Base-by-base conservation (phyloP, 2,888 invertebrate genomes). In the Agrotis exclamationis region DNA sequence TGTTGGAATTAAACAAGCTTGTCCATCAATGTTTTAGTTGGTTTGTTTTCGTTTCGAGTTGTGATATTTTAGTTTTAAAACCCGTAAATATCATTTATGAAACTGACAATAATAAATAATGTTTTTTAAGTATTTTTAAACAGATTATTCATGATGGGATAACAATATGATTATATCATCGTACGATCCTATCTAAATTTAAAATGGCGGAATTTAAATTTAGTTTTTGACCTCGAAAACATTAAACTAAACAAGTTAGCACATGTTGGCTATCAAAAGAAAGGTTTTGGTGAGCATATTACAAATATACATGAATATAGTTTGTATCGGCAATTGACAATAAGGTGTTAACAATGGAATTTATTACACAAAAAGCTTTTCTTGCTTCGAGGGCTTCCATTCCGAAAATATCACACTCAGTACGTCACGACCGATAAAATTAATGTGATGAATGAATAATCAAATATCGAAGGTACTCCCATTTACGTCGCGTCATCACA, bases 401-500 rank as follows among this genome's bases (percentile, higher is more conserved):
- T 58, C 57, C n/a, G 20, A 62, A 79, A 76, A 80, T 76, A 62
- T 64, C 14, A 20, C 13, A 20, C 20, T n/a, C n/a, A 62, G 51
- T 73, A 63, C 51, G 48, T 58, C 51, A 57, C 51, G 53, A 33
- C 44, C 51, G 67, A 33, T 57, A 24, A 69, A 74, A 80, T 79
- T 48, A 57, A 76, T 79, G 47, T 28, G 60, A 57, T 66, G 51
- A 75, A 69, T 76, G 56, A 67, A 51, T 80, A 67, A 50, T 80
- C 48, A 76, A 76, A 80, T 59, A 60, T 80, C 48, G 54, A 39
- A 33, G 45, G 58, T 73, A 60, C 20, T 45, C 7, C n/a, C 16
- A n/a, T 70, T 67, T 45, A 44, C 22, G 39, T 4, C 3, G 24
- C n/a, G 51, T 72, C 64, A 56, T 74, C 64, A 18, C 16, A 22